Conservation (phyloP, 2,888 invertebrate species). For the Eledone cirrhosa region DNA sequence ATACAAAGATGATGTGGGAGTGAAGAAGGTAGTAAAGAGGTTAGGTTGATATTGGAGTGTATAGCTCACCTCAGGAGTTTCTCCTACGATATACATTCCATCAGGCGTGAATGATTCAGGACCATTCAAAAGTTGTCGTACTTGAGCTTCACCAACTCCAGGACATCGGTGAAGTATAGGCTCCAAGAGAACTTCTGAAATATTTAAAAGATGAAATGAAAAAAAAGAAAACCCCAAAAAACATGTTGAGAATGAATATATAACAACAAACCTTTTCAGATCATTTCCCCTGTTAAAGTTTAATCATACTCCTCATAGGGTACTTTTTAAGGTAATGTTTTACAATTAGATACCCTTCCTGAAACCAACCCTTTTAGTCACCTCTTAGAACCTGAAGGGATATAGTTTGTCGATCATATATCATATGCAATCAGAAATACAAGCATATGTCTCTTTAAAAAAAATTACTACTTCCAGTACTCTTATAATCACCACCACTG, state of each 20-base stretch:
- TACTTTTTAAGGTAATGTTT: too few relatives aligned
- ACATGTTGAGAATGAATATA: not conserved
- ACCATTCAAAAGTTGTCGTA: slow-evolving; percentile 86
- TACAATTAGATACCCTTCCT: too few relatives aligned
- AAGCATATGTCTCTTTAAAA: not conserved
- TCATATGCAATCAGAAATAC: not conserved
- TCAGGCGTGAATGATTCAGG: slow-evolving; percentile 97
- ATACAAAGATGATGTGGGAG: too few relatives aligned
- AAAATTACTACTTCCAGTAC: too few relatives aligned
- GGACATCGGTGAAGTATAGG: slow-evolving; percentile 87
- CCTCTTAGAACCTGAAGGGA: too few relatives aligned
- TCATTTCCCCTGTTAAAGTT: not conserved
- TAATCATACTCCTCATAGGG: not conserved
- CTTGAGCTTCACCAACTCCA: slow-evolving; percentile 76
- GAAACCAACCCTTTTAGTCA: too few relatives aligned
- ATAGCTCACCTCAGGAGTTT: slow-evolving; percentile 84
- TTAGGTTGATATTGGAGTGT: too few relatives aligned
- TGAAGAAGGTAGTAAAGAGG: too few relatives aligned
- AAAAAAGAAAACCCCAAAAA: not conserved
- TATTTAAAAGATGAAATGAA: not conserved
- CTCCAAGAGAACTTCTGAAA: slow-evolving; percentile 79
- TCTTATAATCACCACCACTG: too few relatives aligned
- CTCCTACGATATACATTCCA: slow-evolving; percentile 94
- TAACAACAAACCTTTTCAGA: not conserved
- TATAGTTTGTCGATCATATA: not conserved